A percentile compares a stretch with the other conserved stretches of the same genome.
Conservation (phyloP, 2,888 invertebrate species). For the Resseliella maxima region DNA sequence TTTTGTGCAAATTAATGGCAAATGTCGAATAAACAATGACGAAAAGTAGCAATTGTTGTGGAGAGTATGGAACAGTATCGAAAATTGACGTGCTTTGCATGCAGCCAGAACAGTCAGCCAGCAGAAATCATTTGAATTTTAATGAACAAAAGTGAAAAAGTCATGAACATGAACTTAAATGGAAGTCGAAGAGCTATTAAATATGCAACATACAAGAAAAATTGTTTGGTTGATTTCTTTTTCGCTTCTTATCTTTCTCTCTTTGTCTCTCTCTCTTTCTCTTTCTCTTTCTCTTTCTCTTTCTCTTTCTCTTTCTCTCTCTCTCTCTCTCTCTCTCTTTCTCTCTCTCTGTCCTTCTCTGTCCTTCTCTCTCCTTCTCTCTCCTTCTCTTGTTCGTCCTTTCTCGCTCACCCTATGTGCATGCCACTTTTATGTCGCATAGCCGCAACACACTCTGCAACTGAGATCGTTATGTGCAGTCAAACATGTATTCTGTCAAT, state of each 20-base stretch:
- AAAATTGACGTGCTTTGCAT: no score
- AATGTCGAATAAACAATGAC: not conserved
- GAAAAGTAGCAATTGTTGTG: not conserved
- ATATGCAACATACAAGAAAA: not conserved
- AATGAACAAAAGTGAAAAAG: slow-evolving; percentile 10
- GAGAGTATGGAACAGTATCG: no score
- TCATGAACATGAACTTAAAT: slow-evolving; percentile 29
- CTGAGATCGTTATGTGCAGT: not conserved
- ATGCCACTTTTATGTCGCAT: not conserved
- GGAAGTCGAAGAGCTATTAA: not conserved
- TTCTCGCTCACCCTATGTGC: no score
- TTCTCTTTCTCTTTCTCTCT: no score
- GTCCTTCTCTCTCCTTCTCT: no score
- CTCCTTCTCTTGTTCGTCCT: no score
- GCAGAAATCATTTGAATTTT: slow-evolving; percentile 11
- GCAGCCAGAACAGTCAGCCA: not conserved
- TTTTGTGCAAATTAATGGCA: not conserved
- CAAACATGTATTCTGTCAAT: not conserved
- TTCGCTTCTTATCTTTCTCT: not conserved
- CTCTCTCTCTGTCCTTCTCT: no score
- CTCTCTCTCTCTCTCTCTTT: no score
- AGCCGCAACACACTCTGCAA: not conserved
- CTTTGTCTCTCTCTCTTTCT: no score
- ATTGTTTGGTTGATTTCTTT: not conserved
- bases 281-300: no score